Evolutionary conservation across 2,888 invertebrate species (phyloP), one percentile per base, ranked within the genome.

Genomic region (Drosophila ustulata): DNA sequence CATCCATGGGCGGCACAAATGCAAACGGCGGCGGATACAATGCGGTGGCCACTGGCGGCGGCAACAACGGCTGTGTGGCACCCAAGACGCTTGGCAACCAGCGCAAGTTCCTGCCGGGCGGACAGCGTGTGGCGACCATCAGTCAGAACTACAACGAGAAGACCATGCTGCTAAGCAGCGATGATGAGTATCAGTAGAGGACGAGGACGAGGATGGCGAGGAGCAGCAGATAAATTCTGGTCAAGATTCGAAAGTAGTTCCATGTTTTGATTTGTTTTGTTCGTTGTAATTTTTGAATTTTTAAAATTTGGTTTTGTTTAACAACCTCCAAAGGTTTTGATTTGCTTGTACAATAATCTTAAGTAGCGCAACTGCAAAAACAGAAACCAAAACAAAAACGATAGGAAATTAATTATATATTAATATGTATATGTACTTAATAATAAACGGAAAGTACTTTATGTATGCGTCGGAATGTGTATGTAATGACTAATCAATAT

Each of bases 161-260:
- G 93, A 98, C 98, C 41, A 98, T 98, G 94, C 94, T 98, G 77
- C 94, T 98, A 81, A 98, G 97, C 93, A 98, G 98, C 78, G 98
- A 98, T 91, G 98, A 98, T 92, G 98, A 98, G 93, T 97, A 97
- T 93, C 97, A 97, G 94, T 97, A 91, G 74, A 75, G 45, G 18
- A 9, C 11, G 58, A 28, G n/a, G 25, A 39, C n/a, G 32, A n/a
- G 39, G 9, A 41, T 7, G 53, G 26, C 46, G 11, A 26, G n/a
- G 4, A 18, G 47, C 7, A 37, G 25, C 6, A 43, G 18, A 23
- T 37, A 23, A 13, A n/a, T 43, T 30, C 43, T 59, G 52, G 41
- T 46, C 61, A 52, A 18, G 23, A 47, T 32, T 51, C 45, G 39
- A 37, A 0, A 37, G 37, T 61, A 59, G 34, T 71, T 66, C 45